phyloP scores from a whole-genome alignment of 2,113 vertebrate genomes.

The Pituophis catenifer region DNA sequence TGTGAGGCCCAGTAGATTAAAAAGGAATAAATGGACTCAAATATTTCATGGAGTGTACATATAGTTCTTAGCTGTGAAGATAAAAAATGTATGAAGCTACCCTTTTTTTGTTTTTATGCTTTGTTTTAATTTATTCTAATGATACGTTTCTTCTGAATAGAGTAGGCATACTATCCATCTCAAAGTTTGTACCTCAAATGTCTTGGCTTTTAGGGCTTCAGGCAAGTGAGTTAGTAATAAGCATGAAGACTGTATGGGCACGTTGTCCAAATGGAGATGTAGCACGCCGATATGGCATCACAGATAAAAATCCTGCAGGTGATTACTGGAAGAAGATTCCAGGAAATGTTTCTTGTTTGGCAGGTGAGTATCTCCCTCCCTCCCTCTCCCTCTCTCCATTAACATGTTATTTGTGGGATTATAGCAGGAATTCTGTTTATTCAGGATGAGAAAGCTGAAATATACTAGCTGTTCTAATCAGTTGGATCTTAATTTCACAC shows the following conservation, averaged over 20 bases:
- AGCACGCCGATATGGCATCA: conserved; percentile 89
- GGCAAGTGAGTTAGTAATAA: conserved; percentile 87
- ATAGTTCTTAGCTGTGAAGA: background rate
- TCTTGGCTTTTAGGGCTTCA: conserved; percentile 75
- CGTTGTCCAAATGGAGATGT: conserved; percentile 88
- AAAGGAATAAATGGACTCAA: background rate
- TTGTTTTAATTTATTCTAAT: background rate
- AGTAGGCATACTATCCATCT: background rate
- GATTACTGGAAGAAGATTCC: conserved; percentile 99
- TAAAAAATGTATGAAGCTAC: background rate
- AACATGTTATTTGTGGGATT: background rate
- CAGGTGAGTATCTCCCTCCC: conserved; percentile 70
- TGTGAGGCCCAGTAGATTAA: background rate
- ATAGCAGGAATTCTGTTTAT: background rate
- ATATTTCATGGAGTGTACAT: background rate
- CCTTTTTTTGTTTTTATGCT: background rate
- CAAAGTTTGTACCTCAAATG: background rate
- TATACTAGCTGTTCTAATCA: background rate
- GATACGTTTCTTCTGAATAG: background rate
- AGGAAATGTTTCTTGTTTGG: conserved; percentile 78
- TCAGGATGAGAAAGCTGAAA: background rate
- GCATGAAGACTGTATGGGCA: conserved; percentile 87
- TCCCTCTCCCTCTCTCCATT: too few relatives aligned
- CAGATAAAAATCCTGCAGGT: conserved; percentile 87
- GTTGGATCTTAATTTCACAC: background rate